Percentiles rank a stretch among this genome's conserved stretches.
These are phyloP conservation scores for Ectobius pallidus DNA, from an alignment of 2,888 invertebrate species.

Conservation along the genomic window DNA sequence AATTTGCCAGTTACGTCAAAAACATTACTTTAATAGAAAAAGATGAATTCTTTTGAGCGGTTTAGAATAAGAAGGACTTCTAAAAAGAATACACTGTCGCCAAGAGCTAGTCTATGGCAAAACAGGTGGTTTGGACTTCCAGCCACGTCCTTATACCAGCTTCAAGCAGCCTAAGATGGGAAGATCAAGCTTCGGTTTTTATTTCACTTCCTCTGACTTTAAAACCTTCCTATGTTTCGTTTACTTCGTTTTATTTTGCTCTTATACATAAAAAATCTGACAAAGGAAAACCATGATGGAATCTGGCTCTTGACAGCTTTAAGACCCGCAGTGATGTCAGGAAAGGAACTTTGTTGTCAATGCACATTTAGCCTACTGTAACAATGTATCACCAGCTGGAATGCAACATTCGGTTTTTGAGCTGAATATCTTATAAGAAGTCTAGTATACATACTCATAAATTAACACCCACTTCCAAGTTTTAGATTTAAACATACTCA, in stretches of 20 bases:
- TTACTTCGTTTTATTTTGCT: neutral
- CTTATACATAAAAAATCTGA: constrained; percentile 7
- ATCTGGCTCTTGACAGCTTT: constrained; percentile 19
- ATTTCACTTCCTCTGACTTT: constrained; percentile 20
- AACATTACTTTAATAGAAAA: neutral
- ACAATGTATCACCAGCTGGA: constrained; percentile 18
- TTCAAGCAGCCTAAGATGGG: constrained; percentile 7
- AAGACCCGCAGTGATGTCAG: constrained; percentile 16
- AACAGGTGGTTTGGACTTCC: constrained; percentile 11
- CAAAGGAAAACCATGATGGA: constrained; percentile 16
- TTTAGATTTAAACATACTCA: neutral
- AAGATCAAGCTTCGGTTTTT: constrained; percentile 1
- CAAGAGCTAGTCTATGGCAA: neutral
- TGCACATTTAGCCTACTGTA: constrained; percentile 4
- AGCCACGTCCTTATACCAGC: too few species aligned
- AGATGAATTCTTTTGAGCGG: neutral
- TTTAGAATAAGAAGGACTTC: neutral
- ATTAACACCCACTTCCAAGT: neutral
- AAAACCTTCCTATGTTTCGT: constrained; percentile 9
- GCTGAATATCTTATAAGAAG: neutral
- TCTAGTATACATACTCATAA: neutral
- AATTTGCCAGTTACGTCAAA: too few species aligned
- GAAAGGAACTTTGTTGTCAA: neutral
- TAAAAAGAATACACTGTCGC: neutral
- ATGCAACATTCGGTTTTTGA: neutral